Evolutionary conservation across 2,888 invertebrate species (phyloP), one percentile per base, ranked within the genome.

Genomic region (Rhopalosiphum nymphaeae): DNA sequence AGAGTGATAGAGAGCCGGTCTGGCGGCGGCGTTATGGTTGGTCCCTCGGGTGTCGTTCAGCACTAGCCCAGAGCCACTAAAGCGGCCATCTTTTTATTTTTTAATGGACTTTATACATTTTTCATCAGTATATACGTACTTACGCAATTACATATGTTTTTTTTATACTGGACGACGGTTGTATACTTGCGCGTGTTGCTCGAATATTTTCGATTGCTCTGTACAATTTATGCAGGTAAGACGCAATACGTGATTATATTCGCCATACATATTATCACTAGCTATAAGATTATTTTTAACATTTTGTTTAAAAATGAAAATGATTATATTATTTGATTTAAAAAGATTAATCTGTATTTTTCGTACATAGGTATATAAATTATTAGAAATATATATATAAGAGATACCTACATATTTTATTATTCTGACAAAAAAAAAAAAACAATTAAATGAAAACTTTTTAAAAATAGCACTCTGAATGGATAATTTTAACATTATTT

Each of bases 71-170:
- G 49, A 36, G 92, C 36, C 87, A 49, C 87, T 87, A 87, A 92
- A 87, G 61, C 67, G 25, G 61, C 87, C 67, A 87, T 92, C 25
- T 92, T 86, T 92, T 92, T 91, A 61, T 92, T 87, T 92, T 92
- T 87, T 92, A 92, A 92, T 67, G 92, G 61, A 87, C 87, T 92
- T 87, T 61, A 67, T 92, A 92, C 11, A 87, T 92, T 87, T 92
- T 92, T 87, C 36, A 87, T 86, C 85, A n/a, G 36, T 67, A 10
- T 56, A 84, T 85, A 56, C 85, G 25, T 78, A 78, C 78, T 78
- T n/a, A 46, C 86, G 36, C 86, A 86, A 86, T 91, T 91, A 86
- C 86, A 56, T n/a, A 46, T 57, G 91, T 86, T 90, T 67, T 90
- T 36, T 46, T 42, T 56, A 42, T 61, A 57, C 29, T 29, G 21